Evolutionary conservation across 2,113 vertebrate genomes (phyloP).

Genomic region (Eclectus roratus): DNA sequence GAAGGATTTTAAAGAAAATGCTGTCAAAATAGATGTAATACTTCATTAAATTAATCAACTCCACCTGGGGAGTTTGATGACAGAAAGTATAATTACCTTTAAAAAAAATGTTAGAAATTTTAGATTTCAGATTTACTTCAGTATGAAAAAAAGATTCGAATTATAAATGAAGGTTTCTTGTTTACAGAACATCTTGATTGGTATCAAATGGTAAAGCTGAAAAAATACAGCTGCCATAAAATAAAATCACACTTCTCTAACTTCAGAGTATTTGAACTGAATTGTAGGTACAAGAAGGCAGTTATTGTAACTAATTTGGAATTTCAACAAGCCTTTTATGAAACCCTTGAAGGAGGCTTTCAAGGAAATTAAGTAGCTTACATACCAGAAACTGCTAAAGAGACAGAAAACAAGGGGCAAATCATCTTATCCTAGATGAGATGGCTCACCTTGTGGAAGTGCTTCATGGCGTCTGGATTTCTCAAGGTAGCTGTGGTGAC

Average conservation of each 20-base stretch:
- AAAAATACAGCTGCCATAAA: neutral
- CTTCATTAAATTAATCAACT: conserved; percentile 60
- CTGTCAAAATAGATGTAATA: conserved; percentile 59
- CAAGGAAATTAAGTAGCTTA: conserved; percentile 29
- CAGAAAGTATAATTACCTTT: conserved; percentile 15
- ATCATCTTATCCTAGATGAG: neutral
- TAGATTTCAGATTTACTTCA: neutral
- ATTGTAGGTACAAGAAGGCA: neutral
- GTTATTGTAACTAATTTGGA: conserved; percentile 25
- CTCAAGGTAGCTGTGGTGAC: neutral
- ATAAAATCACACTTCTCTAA: neutral
- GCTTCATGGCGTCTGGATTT: neutral
- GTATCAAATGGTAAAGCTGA: neutral
- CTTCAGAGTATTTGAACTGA: neutral
- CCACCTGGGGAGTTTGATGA: neutral
- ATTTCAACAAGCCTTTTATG: conserved; percentile 10
- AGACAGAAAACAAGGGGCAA: neutral
- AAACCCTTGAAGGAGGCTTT: conserved; percentile 15
- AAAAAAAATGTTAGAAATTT: neutral
- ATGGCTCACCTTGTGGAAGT: neutral
- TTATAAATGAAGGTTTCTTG: conserved; percentile 10
- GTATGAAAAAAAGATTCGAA: neutral
- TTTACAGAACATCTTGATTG: conserved; percentile 3
- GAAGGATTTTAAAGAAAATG: conserved; percentile 29
- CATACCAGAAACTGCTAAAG: neutral